Evolutionary conservation across 1,140 invertebrate species (phyloP).

Genomic region (Pantala flavescens): DNA sequence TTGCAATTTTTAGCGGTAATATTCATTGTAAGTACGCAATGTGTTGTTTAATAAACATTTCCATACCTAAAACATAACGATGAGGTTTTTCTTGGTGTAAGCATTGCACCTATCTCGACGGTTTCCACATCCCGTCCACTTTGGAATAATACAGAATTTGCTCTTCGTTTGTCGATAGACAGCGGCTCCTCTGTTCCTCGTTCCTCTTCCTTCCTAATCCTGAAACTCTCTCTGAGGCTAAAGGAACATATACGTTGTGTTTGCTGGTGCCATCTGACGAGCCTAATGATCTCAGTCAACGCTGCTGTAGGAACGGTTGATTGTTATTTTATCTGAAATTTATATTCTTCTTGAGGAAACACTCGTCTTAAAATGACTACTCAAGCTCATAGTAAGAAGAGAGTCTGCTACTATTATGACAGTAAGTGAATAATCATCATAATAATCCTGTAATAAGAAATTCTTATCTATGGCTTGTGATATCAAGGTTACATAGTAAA

Average conservation of each 20-base stretch:
- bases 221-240: not conserved
- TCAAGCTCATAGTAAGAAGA: conserved; percentile 76
- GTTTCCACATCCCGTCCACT: not conserved
- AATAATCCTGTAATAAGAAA: not conserved
- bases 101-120: not conserved
- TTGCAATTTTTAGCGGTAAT: no score
- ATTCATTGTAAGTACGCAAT: no score
- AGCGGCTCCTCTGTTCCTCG: not conserved
- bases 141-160: not conserved
- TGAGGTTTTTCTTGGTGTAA: not conserved
- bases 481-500: not conserved
- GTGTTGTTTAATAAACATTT: no score
- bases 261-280: not conserved
- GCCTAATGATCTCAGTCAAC: not conserved
- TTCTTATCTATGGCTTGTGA: no score
- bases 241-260: not conserved
- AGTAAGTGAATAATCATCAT: conserved; percentile 61
- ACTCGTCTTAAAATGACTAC: conserved; percentile 33
- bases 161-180: not conserved
- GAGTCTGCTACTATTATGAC: conserved; percentile 98
- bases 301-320: not conserved
- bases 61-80: not conserved
- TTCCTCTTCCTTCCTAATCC: not conserved
- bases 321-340: not conserved
- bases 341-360: conserved; percentile 7